Conservation (phyloP, 1,140 invertebrate species). For the Lepidotrigona ventralis region DNA sequence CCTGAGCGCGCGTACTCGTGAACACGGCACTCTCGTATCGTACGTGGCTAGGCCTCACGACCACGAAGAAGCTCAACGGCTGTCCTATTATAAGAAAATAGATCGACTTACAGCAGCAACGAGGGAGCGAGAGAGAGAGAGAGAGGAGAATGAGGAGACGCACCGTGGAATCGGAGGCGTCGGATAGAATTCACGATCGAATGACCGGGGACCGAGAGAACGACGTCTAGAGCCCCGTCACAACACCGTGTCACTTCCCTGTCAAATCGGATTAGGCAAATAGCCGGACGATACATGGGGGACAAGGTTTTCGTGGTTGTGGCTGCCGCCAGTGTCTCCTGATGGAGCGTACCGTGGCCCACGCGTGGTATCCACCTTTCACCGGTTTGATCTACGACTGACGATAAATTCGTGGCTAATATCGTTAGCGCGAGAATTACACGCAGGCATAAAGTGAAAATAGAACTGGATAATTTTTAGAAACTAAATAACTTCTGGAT, state of each 20-base stretch:
- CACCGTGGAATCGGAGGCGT: slow-evolving; percentile 21
- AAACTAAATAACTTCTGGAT: background rate
- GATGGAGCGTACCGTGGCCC: slow-evolving; percentile 32
- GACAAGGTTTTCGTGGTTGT: slow-evolving; percentile 58
- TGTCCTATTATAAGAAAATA: slow-evolving; percentile 67
- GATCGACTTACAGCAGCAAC: slow-evolving; percentile 61
- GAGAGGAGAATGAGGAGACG: slow-evolving; percentile 1
- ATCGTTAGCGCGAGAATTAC: background rate
- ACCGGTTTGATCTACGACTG: slow-evolving; percentile 26
- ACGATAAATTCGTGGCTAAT: slow-evolving; percentile 49
- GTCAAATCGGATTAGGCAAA: slow-evolving; percentile 71
- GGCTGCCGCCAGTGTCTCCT: slow-evolving; percentile 13
- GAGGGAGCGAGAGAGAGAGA: slow-evolving; percentile 4
- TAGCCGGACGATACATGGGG: slow-evolving; percentile 46
- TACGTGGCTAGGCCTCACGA: background rate
- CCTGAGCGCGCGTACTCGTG: slow-evolving; percentile 33
- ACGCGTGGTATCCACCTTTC: slow-evolving; percentile 46
- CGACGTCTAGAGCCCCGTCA: slow-evolving; percentile 62
- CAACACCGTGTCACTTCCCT: slow-evolving; percentile 71
- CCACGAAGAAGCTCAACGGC: slow-evolving; percentile 28
- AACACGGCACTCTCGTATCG: background rate
- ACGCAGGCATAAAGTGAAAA: background rate
- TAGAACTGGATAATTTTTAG: background rate
- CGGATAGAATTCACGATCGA: slow-evolving; percentile 58
- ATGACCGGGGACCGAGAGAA: slow-evolving; percentile 34